Percentiles rank a stretch among this genome's conserved stretches.
These are phyloP conservation scores for Amphipoea lucens DNA, from an alignment of 2,888 invertebrate species.

Conservation along the genomic window DNA sequence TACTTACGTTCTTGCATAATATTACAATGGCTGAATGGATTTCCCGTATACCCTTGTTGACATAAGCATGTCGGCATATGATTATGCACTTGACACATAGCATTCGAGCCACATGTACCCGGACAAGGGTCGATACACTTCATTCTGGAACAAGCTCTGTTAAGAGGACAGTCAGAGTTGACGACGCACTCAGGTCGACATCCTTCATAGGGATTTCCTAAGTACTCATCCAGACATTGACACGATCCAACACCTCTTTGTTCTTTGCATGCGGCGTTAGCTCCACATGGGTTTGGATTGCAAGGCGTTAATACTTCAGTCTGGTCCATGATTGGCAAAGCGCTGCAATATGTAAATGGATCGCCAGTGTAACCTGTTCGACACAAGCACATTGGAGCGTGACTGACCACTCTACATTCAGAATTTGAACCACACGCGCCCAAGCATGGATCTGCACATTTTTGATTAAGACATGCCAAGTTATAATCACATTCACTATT, in stretches of 20 bases:
- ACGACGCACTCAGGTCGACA: conserved; percentile 94
- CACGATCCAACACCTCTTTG: conserved; percentile 92
- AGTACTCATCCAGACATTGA: conserved; percentile 91
- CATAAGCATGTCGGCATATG: conserved; percentile 94
- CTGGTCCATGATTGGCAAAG: conserved; percentile 78
- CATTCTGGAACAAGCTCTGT: conserved; percentile 93
- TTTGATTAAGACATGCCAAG: conserved; percentile 93
- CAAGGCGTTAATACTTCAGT: conserved; percentile 90
- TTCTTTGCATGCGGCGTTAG: conserved; percentile 91
- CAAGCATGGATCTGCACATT: conserved; percentile 94
- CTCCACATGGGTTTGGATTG: conserved; percentile 91
- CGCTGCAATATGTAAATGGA: conserved; percentile 93
- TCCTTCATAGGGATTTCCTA: conserved; percentile 94
- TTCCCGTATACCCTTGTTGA: conserved; percentile 91
- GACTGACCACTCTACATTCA: conserved; percentile 94
- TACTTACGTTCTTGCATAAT: conserved; percentile 86
- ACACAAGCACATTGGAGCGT: conserved; percentile 94
- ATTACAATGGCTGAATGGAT: conserved; percentile 92
- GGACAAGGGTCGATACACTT: conserved; percentile 95
- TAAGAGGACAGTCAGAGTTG: conserved; percentile 93
- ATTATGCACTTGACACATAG: conserved; percentile 93
- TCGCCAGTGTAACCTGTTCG: conserved; percentile 93
- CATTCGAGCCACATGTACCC: conserved; percentile 94
- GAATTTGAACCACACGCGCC: conserved; percentile 93
- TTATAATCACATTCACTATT: conserved; percentile 93